Evolutionary conservation across 92 coral and sea anemone genomes (phyloP).

Genomic region (Zoanthus sociatus): DNA sequence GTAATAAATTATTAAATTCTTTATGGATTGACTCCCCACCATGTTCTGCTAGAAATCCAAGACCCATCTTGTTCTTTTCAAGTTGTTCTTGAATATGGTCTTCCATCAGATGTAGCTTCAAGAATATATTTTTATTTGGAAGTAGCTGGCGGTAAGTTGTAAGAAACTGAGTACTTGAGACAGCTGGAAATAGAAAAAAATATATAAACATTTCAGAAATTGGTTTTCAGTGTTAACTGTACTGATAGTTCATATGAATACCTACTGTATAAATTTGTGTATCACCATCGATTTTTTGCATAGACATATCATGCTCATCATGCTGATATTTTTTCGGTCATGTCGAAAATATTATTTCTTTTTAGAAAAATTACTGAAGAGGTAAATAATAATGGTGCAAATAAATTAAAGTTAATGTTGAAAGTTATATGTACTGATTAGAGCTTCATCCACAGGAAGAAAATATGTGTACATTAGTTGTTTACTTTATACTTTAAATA

Average conservation of each 20-base stretch:
- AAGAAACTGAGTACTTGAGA: not conserved
- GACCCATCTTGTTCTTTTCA: slow-evolving; percentile 10
- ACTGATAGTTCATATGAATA: slow-evolving; percentile 9
- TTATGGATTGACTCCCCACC: slow-evolving; percentile 18
- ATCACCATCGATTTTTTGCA: not conserved
- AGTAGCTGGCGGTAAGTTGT: not conserved
- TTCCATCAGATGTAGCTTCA: slow-evolving; percentile 6
- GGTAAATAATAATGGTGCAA: not conserved
- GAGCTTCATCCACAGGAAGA: not conserved
- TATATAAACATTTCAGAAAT: not conserved
- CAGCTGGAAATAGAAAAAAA: not conserved
- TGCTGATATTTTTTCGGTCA: not conserved
- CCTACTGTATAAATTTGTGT: not conserved
- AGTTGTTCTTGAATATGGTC: not conserved
- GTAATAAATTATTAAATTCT: slow-evolving; percentile 1
- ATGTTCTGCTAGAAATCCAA: slow-evolving; percentile 6
- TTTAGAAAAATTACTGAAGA: not conserved
- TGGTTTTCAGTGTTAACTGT: not conserved
- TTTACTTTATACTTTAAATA: not conserved
- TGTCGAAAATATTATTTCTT: not conserved
- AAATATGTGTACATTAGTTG: not conserved
- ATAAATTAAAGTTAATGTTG: not conserved
- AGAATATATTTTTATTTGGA: not conserved
- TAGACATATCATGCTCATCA: not conserved
- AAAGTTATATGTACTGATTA: no score